Evolutionary conservation across 2,797 vertebrate species (phyloP).

Genomic region (Glyptemys insculpta): DNA sequence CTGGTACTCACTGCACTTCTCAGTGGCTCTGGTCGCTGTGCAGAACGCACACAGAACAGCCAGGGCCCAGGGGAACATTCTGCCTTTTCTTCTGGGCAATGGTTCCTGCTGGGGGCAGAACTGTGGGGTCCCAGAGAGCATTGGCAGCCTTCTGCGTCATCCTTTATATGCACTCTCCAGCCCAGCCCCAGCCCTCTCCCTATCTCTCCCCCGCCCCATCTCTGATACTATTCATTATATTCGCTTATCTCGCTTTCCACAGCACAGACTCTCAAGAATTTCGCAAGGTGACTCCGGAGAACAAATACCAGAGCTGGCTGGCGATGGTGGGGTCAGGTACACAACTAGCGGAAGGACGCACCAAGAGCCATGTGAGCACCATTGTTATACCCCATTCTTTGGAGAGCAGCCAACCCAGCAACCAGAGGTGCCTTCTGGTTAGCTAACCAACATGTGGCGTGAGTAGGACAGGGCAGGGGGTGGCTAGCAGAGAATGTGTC

Average conservation of each 20-base stretch:
- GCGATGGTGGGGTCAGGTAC: not conserved
- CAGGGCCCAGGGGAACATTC: not conserved
- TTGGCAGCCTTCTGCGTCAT: rapidly evolving
- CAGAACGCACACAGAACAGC: not conserved
- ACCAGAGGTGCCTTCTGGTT: not conserved
- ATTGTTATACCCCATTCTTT: too few species aligned
- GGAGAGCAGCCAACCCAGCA: not conserved
- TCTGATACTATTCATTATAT: not conserved
- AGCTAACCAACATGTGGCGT: not conserved
- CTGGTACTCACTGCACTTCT: constrained; percentile 45
- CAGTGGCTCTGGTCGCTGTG: rapidly evolving
- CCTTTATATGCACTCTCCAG: rapidly evolving
- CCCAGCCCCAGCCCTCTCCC: not conserved
- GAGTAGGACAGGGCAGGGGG: not conserved
- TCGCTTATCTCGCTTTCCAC: not conserved
- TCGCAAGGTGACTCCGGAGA: not conserved
- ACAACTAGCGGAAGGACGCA: not conserved
- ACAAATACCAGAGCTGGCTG: not conserved
- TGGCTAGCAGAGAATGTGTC: not conserved
- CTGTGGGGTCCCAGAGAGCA: not conserved
- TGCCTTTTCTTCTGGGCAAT: not conserved
- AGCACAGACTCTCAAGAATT: not conserved
- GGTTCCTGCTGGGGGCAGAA: not conserved
- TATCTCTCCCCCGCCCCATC: not conserved
- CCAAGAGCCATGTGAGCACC: too few species aligned